Conservation (phyloP, 2,888 invertebrate species). For the Calliphora vomitoria region DNA sequence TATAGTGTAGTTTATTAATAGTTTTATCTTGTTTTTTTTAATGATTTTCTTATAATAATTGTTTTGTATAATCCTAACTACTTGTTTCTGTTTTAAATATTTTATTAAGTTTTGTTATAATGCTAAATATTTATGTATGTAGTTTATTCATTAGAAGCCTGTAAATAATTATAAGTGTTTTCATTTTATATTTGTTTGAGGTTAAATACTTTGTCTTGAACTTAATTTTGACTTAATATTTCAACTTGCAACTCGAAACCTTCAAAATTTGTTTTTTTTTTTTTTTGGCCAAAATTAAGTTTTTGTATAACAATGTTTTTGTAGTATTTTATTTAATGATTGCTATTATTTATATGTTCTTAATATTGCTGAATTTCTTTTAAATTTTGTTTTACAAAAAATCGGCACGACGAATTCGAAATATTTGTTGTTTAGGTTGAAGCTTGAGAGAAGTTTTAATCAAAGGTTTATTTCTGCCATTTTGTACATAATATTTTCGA, state of each 20-base stretch:
- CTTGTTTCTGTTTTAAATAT: conserved; percentile 45
- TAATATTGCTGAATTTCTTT: conserved; percentile 14
- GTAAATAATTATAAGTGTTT: conserved; percentile 61
- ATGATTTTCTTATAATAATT: conserved; percentile 39
- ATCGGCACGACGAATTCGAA: background rate
- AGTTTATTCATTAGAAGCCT: conserved; percentile 57
- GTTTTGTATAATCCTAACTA: conserved; percentile 74
- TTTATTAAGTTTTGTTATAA: conserved; percentile 46
- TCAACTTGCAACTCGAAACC: conserved; percentile 54
- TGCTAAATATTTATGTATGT: conserved; percentile 47
- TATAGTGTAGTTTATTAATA: conserved; percentile 22
- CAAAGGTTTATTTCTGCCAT: too few relatives aligned
- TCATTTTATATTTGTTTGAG: conserved; percentile 4
- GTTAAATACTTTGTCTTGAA: conserved; percentile 33
- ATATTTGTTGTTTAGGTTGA: too few relatives aligned
- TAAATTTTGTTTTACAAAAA: background rate
- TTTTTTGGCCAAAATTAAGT: conserved; percentile 35
- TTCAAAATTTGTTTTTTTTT: conserved; percentile 39
- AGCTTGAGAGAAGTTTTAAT: too few relatives aligned
- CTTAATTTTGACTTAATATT: conserved; percentile 28
- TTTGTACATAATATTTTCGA: too few relatives aligned
- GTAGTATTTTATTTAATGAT: conserved; percentile 27
- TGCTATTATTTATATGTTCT: conserved; percentile 28
- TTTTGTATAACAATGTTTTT: conserved; percentile 1
- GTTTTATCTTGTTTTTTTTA: conserved; percentile 40